These are phyloP conservation scores for Sebastes melanostomus DNA, from an alignment of 2,797 vertebrate genomes.

Conservation along the genomic window DNA sequence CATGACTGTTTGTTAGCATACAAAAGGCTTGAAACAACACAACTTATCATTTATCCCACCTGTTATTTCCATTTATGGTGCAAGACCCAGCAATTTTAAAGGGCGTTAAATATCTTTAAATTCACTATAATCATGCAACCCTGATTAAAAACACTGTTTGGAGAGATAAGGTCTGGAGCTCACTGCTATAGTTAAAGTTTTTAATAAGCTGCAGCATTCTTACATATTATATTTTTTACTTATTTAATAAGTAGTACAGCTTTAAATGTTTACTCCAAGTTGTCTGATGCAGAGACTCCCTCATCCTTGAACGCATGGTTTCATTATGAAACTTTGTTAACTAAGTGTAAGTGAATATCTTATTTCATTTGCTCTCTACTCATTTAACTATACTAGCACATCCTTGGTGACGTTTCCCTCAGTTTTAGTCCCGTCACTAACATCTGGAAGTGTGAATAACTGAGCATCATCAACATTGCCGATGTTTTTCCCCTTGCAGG, in stretches of 20 bases:
- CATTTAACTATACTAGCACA: background rate
- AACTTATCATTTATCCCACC: background rate
- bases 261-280: background rate
- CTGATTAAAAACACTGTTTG: background rate
- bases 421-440: background rate
- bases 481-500: conserved; percentile 19
- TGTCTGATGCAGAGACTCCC: background rate
- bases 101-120: background rate
- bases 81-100: background rate
- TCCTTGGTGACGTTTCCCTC: background rate
- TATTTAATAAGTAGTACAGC: background rate
- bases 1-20: background rate
- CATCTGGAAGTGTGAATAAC: background rate
- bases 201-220: background rate
- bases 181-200: background rate
- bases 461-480: background rate
- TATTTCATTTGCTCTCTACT: background rate
- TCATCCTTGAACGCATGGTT: background rate
- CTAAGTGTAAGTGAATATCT: background rate
- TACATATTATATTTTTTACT: too few species aligned
- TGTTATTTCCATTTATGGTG: background rate
- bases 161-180: background rate
- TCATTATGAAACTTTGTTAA: background rate
- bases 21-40: background rate
- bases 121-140: background rate